Conservation (phyloP, 1,140 invertebrate species). For the Rhopalosiphum maidis region DNA sequence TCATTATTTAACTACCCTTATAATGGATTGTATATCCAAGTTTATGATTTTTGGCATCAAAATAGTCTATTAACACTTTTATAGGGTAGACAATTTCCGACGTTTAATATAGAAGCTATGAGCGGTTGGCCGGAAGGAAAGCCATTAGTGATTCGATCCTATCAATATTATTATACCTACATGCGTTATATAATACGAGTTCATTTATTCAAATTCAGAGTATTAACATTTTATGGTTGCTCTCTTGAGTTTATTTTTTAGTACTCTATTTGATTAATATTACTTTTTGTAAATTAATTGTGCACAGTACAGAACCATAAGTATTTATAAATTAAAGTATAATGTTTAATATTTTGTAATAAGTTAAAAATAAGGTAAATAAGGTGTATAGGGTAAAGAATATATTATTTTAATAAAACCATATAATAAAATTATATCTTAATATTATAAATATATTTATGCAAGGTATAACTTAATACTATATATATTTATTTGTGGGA, state of each 20-base stretch:
- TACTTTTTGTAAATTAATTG: background rate
- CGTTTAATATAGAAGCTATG: background rate
- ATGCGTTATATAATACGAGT: background rate
- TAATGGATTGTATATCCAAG: background rate
- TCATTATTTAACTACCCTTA: background rate
- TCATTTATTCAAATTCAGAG: background rate
- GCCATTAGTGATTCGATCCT: conserved; percentile 11
- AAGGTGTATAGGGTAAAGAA: too few relatives aligned
- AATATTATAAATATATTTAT: too few relatives aligned
- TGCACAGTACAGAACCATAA: background rate
- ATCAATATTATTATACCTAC: background rate
- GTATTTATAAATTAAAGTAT: background rate
- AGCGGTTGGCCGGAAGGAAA: background rate
- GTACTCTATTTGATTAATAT: background rate
- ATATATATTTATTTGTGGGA: too few relatives aligned
- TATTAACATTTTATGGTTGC: background rate
- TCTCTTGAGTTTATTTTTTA: background rate
- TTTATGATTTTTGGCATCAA: background rate
- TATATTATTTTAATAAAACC: too few relatives aligned
- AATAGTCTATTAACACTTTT: background rate
- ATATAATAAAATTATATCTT: too few relatives aligned
- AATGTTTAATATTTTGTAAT: too few relatives aligned
- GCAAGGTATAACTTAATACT: too few relatives aligned
- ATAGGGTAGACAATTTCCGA: background rate
- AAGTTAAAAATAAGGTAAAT: too few relatives aligned